These are phyloP conservation scores for Cinara cedri DNA, from an alignment of 2,888 invertebrate genomes.

Conservation along the genomic window DNA sequence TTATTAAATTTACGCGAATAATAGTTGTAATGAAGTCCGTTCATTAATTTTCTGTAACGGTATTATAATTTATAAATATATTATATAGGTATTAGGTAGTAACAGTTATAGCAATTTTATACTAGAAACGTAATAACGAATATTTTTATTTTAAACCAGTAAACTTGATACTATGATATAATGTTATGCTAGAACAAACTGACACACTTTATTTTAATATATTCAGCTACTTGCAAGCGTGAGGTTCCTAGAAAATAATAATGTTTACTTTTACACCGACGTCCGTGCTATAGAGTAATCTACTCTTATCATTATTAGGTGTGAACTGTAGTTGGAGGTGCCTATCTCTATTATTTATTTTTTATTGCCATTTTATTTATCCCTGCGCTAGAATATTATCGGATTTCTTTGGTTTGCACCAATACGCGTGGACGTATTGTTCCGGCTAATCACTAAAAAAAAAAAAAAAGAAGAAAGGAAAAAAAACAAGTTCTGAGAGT, in stretches of 20 bases:
- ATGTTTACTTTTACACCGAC: constrained; percentile 18
- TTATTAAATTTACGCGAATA: no score
- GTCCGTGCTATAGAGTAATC: neutral
- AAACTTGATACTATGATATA: no score
- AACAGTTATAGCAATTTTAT: no score
- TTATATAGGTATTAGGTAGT: no score
- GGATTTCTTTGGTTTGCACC: neutral
- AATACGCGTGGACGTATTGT: neutral
- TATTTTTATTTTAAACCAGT: constrained; percentile 34
- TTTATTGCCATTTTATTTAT: no score
- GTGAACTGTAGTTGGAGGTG: constrained; percentile 25
- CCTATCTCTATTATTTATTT: neutral
- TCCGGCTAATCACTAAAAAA: constrained; percentile 22
- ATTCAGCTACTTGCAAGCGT: neutral
- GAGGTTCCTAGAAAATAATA: constrained; percentile 20
- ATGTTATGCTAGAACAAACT: constrained; percentile 39
- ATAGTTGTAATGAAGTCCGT: no score
- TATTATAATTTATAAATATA: constrained; percentile 9
- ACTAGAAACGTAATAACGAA: no score
- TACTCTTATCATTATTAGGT: constrained; percentile 39
- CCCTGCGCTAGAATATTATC: constrained; percentile 23
- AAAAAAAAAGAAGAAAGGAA: no score
- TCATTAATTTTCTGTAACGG: constrained; percentile 9
- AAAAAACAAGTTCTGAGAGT: neutral
- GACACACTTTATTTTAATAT: constrained; percentile 45